A percentile compares a stretch with the other conserved stretches of the same genome.
Conservation (phyloP, 2,888 invertebrate species). For the Thymelicus lineola region DNA sequence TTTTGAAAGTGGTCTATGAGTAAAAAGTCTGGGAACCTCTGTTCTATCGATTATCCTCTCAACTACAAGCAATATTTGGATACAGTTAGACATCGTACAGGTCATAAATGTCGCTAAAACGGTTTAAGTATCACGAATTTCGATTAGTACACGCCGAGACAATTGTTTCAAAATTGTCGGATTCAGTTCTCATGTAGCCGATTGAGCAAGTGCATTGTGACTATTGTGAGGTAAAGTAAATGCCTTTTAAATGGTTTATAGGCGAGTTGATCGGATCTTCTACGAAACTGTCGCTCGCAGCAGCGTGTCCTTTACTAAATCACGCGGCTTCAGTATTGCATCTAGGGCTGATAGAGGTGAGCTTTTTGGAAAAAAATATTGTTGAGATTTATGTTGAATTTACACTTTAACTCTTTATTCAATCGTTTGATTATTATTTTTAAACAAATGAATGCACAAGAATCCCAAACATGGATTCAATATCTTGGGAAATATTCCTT, state of each 20-base stretch:
- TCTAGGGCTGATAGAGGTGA: constrained; percentile 31
- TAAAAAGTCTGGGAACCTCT: too few species aligned
- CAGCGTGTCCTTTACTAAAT: constrained; percentile 40
- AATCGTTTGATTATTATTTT: too few species aligned
- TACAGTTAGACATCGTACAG: constrained; percentile 8
- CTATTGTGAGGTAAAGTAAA: constrained; percentile 36
- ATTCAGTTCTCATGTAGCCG: constrained; percentile 44
- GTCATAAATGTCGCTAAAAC: constrained; percentile 23
- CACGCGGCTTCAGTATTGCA: constrained; percentile 30
- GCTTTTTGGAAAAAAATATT: neutral
- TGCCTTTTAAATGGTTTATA: constrained; percentile 39
- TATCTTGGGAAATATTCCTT: too few species aligned
- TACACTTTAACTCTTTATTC: too few species aligned
- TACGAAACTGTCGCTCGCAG: constrained; percentile 43
- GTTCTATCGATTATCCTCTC: neutral
- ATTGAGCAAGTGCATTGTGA: constrained; percentile 36
- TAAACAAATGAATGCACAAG: too few species aligned
- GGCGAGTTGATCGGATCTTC: constrained; percentile 42
- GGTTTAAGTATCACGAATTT: constrained; percentile 35
- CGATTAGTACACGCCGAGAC: constrained; percentile 40
- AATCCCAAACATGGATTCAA: too few species aligned
- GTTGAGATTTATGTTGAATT: too few species aligned
- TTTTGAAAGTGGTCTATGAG: too few species aligned
- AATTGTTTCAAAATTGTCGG: constrained; percentile 46
- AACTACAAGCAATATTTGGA: constrained; percentile 15